Evolutionary conservation across 2,113 vertebrate genomes (phyloP).

Genomic region (Heptranchias perlo): DNA sequence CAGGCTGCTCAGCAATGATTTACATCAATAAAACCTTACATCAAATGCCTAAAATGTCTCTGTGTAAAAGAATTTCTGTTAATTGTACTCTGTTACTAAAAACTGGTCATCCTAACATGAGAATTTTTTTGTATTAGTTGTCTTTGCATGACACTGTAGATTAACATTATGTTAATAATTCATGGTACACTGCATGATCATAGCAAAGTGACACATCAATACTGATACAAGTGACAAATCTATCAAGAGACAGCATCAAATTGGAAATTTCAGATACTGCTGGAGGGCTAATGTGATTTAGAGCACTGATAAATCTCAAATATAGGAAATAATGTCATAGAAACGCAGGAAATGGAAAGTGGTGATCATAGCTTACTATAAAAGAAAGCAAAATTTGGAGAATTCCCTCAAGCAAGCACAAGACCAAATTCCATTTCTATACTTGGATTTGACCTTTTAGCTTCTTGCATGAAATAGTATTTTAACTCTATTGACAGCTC

Average conservation of each 20-base stretch:
- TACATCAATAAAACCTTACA: neutral
- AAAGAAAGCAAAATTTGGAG: constrained; percentile 40
- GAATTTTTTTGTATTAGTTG: neutral
- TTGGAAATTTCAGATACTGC: constrained; percentile 43
- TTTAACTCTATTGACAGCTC: neutral
- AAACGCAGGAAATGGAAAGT: constrained; percentile 50
- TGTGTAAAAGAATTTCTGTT: neutral
- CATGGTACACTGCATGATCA: constrained; percentile 40
- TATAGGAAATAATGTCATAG: constrained; percentile 59
- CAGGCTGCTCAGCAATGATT: neutral
- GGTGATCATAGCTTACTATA: constrained; percentile 51
- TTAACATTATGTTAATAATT: constrained; percentile 48
- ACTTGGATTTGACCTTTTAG: constrained; percentile 35
- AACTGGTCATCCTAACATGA: neutral
- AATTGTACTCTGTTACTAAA: neutral
- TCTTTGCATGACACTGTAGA: neutral
- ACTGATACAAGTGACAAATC: constrained; percentile 52
- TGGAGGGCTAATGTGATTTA: constrained; percentile 57
- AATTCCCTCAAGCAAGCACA: constrained; percentile 36
- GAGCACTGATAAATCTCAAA: constrained; percentile 50
- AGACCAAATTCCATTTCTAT: constrained; percentile 34
- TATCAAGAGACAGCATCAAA: constrained; percentile 46
- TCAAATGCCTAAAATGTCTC: neutral
- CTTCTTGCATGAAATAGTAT: neutral
- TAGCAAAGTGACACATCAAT: constrained; percentile 42